Conservation (phyloP, 1,140 invertebrate species). For the Zaprionus ghesquierei region DNA sequence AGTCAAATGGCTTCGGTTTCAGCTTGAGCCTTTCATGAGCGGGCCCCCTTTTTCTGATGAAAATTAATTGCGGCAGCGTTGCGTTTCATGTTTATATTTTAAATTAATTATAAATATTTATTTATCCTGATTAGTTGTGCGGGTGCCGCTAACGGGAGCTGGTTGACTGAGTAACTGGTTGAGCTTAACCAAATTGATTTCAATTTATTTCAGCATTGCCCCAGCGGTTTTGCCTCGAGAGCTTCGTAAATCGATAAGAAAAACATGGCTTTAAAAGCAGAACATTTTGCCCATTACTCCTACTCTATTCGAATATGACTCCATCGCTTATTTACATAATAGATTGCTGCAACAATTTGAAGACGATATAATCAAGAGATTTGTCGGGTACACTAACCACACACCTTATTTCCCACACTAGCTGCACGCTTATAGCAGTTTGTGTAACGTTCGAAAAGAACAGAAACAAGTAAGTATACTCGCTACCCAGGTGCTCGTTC, state of each 20-base stretch:
- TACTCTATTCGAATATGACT: conserved; percentile 47
- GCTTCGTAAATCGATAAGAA: conserved; percentile 56
- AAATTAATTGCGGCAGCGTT: conserved; percentile 71
- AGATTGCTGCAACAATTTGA: conserved; percentile 76
- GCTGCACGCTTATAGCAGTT: no score
- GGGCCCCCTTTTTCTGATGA: conserved; percentile 20
- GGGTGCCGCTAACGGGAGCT: not conserved
- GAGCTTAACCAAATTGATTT: conserved; percentile 76
- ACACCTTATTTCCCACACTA: not conserved
- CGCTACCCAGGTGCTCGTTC: no score
- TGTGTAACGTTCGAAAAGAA: no score
- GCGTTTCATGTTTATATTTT: conserved; percentile 73
- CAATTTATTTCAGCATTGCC: conserved; percentile 69
- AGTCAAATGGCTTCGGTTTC: not conserved
- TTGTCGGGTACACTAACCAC: conserved; percentile 20
- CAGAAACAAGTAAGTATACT: no score
- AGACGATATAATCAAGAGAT: conserved; percentile 76
- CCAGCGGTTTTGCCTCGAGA: conserved; percentile 29
- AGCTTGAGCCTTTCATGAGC: not conserved
- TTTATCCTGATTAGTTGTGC: conserved; percentile 75
- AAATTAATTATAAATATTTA: conserved; percentile 82
- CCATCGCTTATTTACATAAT: conserved; percentile 46
- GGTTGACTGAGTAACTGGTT: conserved; percentile 7
- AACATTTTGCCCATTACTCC: conserved; percentile 56
- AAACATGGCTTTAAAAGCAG: conserved; percentile 65